A percentile compares a stretch with the other conserved stretches of the same genome.
phyloP scores from a whole-genome alignment of 2,888 invertebrate genomes.

The Sceliomorpha sp. region DNA sequence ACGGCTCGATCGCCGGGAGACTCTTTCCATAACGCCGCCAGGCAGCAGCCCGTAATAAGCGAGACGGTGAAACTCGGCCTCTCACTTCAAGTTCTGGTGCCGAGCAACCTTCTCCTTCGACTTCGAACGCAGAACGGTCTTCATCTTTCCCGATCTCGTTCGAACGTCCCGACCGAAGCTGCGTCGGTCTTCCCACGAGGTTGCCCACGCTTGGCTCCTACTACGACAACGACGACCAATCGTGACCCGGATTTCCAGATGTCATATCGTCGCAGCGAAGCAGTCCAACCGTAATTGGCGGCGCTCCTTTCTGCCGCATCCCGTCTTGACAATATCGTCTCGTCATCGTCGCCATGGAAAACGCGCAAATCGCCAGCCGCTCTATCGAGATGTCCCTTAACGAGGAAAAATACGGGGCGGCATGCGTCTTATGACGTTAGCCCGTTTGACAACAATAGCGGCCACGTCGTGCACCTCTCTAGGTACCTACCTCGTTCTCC shows the following conservation, averaged over 20 bases:
- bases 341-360: constrained; percentile 3
- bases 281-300: constrained; percentile 29
- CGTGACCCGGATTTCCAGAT: constrained; percentile 49
- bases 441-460: constrained; percentile 26
- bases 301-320: constrained; percentile 1
- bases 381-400: constrained; percentile 18
- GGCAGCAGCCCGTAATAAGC: constrained; percentile 13
- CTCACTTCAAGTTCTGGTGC: constrained; percentile 7
- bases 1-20: constrained; percentile 15
- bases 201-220: constrained; percentile 23
- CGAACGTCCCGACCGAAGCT: no score
- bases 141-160: constrained; percentile 29
- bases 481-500: no score
- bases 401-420: constrained; percentile 22
- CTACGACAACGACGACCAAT: no score
- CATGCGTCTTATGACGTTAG: constrained; percentile 4
- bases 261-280: constrained; percentile 43
- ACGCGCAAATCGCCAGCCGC: no score
- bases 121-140: no score
- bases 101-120: no score
- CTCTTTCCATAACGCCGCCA: constrained; percentile 16
- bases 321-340: constrained; percentile 38
- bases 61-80: constrained; percentile 14
- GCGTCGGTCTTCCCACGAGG: constrained; percentile 44
- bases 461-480: no score